Evolutionary conservation across 2,113 vertebrate species (phyloP).

Genomic region (Paraplagusia blochii): DNA sequence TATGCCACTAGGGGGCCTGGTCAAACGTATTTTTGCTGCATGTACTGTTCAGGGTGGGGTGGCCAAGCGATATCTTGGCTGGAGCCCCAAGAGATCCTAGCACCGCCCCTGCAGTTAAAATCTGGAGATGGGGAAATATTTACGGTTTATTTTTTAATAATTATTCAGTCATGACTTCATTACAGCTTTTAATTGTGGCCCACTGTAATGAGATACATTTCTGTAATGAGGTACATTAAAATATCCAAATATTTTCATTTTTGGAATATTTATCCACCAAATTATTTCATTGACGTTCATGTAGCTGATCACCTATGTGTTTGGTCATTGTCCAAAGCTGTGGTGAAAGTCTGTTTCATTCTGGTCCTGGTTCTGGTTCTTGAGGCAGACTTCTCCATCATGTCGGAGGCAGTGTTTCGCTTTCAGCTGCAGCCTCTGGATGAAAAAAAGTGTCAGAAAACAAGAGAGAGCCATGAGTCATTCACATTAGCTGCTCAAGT

Average conservation of each 20-base stretch:
- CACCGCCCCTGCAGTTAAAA: too few species aligned
- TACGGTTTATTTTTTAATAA: too few species aligned
- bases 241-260: constrained; percentile 7
- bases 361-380: constrained; percentile 19
- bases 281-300: background rate
- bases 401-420: constrained; percentile 41
- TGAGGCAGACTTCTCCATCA: constrained; percentile 34
- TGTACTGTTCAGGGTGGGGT: too few species aligned
- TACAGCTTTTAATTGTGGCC: too few species aligned
- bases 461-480: constrained; percentile 53
- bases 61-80: too few species aligned
- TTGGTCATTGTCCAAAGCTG: background rate
- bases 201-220: background rate
- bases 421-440: constrained; percentile 49
- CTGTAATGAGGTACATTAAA: constrained; percentile 6
- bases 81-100: too few species aligned
- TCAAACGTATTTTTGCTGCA: too few species aligned
- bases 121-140: too few species aligned
- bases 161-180: too few species aligned
- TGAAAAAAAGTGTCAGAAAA: constrained; percentile 31
- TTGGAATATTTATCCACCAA: background rate
- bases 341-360: constrained; percentile 10
- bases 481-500: constrained; percentile 68
- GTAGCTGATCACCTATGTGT: background rate
- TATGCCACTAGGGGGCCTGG: too few species aligned